phyloP scores from a whole-genome alignment of 1,140 invertebrate genomes.

The Steinernema feltiae region DNA sequence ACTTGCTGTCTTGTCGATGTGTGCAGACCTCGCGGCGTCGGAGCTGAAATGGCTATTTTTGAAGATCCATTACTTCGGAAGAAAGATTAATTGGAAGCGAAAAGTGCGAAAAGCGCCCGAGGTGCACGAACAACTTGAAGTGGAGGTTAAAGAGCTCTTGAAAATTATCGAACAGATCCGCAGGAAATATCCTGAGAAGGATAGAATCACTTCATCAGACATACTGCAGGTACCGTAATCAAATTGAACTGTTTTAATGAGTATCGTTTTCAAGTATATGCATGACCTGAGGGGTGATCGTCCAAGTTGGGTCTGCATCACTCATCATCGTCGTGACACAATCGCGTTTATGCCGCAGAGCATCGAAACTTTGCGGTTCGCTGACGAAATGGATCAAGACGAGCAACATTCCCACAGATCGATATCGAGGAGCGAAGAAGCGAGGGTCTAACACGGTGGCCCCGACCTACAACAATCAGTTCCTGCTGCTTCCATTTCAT shows the following conservation, averaged over 20 bases:
- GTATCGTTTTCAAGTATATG: constrained; percentile 47
- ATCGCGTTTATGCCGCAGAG: constrained; percentile 57
- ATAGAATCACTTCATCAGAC: constrained; percentile 52
- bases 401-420: constrained; percentile 27
- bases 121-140: constrained; percentile 30
- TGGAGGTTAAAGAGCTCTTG: constrained; percentile 54
- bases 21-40: constrained; percentile 51
- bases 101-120: constrained; percentile 41
- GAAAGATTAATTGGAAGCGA: constrained; percentile 57
- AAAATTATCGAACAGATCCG: constrained; percentile 55
- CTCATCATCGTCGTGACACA: constrained; percentile 47
- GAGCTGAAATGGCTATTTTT: constrained; percentile 55
- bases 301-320: constrained; percentile 22
- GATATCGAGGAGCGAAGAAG: not conserved
- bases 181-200: constrained; percentile 53
- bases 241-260: constrained; percentile 10
- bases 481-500: too few species aligned
- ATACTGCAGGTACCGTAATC: constrained; percentile 45
- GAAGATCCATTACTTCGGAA: constrained; percentile 56
- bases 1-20: constrained; percentile 57
- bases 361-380: constrained; percentile 54
- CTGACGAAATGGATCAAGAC: constrained; percentile 50
- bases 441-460: not conserved
- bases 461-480: too few species aligned
- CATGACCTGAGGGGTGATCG: constrained; percentile 43